Evolutionary conservation across 2,113 vertebrate species (phyloP).

Genomic region (Ia io): DNA sequence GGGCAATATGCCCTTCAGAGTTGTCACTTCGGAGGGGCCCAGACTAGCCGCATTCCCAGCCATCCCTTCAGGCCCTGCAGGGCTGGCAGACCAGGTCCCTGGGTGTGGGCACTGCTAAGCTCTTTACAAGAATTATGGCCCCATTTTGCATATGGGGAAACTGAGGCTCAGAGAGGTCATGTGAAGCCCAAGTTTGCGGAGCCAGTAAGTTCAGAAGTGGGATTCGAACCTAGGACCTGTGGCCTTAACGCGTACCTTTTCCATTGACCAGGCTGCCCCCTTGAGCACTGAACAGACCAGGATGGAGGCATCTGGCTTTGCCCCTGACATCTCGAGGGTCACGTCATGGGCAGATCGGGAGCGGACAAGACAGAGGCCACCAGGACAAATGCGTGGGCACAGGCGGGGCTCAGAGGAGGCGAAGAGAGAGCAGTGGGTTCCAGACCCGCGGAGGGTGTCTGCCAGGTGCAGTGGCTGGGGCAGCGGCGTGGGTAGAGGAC

Average conservation of each 20-base stretch:
- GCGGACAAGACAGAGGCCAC: not conserved
- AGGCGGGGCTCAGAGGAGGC: not conserved
- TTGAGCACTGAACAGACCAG: not conserved
- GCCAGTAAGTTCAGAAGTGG: not conserved
- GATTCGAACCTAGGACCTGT: not conserved
- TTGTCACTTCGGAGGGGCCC: fast-evolving
- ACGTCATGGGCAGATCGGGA: not conserved
- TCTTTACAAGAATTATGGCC: no score
- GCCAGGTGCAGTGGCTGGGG: not conserved
- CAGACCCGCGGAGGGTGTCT: not conserved
- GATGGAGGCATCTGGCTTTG: not conserved
- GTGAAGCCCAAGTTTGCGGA: not conserved
- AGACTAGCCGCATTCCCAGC: not conserved
- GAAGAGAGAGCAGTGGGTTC: fast-evolving
- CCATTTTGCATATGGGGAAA: not conserved
- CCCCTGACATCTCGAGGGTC: no score
- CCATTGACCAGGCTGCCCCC: not conserved
- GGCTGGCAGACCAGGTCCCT: no score
- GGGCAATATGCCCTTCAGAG: fast-evolving
- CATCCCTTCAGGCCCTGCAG: not conserved
- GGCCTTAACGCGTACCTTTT: not conserved
- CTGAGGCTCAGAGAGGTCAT: not conserved
- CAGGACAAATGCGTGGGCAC: not conserved
- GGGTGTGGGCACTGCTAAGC: not conserved
- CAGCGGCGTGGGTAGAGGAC: not conserved